These are phyloP conservation scores for Periophthalmus modestus DNA, from an alignment of 2,113 vertebrate species.

Conservation along the genomic window DNA sequence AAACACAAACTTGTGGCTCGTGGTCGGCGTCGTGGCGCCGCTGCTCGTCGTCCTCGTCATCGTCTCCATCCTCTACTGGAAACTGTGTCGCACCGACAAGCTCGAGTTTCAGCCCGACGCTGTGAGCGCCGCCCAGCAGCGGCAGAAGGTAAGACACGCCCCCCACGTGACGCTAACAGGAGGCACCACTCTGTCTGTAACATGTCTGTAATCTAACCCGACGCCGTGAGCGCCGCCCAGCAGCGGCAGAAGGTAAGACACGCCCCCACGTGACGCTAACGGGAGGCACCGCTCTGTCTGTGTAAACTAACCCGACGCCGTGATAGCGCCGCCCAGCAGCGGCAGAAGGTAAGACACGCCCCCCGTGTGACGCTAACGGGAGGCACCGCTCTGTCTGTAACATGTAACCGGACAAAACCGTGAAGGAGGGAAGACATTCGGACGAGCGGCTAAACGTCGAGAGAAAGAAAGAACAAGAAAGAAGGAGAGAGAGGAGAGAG, in stretches of 20 bases:
- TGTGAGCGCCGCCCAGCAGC: conserved; percentile 90
- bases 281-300: too few species aligned
- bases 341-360: conserved; percentile 86
- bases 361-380: too few species aligned
- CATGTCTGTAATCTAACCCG: too few species aligned
- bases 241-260: conserved; percentile 91
- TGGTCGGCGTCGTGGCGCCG: conserved; percentile 90
- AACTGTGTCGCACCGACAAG: conserved; percentile 95
- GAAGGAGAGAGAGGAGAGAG: too few species aligned
- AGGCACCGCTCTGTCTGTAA: too few species aligned
- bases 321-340: conserved; percentile 91
- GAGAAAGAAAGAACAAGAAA: too few species aligned
- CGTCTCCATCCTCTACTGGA: conserved; percentile 95
- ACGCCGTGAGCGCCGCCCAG: conserved; percentile 90
- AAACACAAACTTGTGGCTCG: conserved; percentile 89
- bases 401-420: too few species aligned
- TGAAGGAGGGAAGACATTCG: too few species aligned
- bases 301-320: conserved; percentile 90
- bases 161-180: too few species aligned
- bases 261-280: too few species aligned
- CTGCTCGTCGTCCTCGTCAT: conserved; percentile 89
- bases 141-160: conserved; percentile 86
- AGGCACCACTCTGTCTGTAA: too few species aligned
- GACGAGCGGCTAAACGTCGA: too few species aligned
- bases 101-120: conserved; percentile 96